Base-by-base conservation (phyloP, 1,140 invertebrate species). In the Aphaenogaster floridana region DNA sequence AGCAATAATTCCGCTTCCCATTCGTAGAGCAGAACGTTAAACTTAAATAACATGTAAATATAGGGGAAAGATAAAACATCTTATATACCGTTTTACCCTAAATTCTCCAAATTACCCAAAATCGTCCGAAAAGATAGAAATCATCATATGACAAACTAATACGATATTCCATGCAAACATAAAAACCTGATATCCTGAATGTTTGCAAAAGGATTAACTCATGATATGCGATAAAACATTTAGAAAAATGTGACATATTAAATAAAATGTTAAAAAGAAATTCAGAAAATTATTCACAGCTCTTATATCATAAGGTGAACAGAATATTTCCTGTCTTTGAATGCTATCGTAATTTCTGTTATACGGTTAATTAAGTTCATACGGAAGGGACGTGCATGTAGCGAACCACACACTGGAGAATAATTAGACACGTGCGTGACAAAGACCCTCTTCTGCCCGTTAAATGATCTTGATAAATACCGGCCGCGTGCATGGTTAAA, bases 401-500 rank as follows among this genome's bases (percentile, higher is more conserved):
- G 54, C 7, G 34, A 42, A n/a, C n/a, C 69, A n/a, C 54, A 50
- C 69, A 50, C 54, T 7, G 42, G 80, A 54, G 80, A 84, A 84
- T 84, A 84, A 84, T 84, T 84, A 84, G 68, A 84, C 80, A 57
- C 68, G 28, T 74, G 69, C 80, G 69, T 84, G 80, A 84, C 80
- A 84, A 84, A 84, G 80, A 63, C 45, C 68, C 80, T 74, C 80
- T 84, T 76, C 80, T 76, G 45, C 1, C 57, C 42, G 42, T 61
- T 84, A 84, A 84, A 76, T 84, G 80, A 84, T 84, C 80, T 84
- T 84, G 80, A 84, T 84, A 84, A 84, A 84, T 84, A 39, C 42
- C 17, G 42, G 57, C 34, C 28, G 45, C 42, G 68, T 84, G 80
- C 42, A 21, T 34, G 69, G 42, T 84, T 74, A 84, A 84, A 84